Conservation (phyloP, 2,888 invertebrate genomes). For the Machimus atricapillus region DNA sequence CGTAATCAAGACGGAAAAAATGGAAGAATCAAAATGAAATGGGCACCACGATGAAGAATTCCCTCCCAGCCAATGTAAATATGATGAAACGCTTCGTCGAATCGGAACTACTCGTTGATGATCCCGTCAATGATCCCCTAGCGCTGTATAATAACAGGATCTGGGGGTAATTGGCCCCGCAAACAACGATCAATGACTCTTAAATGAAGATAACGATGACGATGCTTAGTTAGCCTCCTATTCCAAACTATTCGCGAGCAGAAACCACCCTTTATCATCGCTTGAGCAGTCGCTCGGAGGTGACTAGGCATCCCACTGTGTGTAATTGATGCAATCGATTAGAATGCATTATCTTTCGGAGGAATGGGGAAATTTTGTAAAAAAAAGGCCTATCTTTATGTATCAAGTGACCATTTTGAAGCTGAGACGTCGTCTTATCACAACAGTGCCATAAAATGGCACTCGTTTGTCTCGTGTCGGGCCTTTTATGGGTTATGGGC, state of each 20-base stretch:
- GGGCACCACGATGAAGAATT: conserved; percentile 14
- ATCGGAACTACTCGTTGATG: conserved; percentile 14
- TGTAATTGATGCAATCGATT: not conserved
- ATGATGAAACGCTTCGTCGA: conserved; percentile 3
- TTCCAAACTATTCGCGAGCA: not conserved
- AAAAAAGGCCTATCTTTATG: not conserved
- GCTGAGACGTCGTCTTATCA: not conserved
- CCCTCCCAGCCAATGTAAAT: conserved; percentile 10
- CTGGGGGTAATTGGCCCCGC: conserved; percentile 4
- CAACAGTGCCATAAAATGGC: not conserved
- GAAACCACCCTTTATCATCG: not conserved
- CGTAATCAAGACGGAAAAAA: conserved; percentile 54
- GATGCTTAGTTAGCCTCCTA: not conserved
- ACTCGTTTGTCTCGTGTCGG: not conserved
- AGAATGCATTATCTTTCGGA: not conserved
- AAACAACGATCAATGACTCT: not conserved
- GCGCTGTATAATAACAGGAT: not conserved
- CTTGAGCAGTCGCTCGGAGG: not conserved
- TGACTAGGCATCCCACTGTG: not conserved
- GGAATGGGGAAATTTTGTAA: not conserved
- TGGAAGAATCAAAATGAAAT: conserved; percentile 21
- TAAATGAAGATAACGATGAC: not conserved
- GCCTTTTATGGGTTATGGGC: not conserved
- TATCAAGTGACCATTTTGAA: not conserved
- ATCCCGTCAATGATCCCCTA: not conserved